Evolutionary conservation across 2,113 vertebrate genomes (phyloP), one percentile per base, ranked within the genome.

Genomic region (Porphyrio hochstetteri): DNA sequence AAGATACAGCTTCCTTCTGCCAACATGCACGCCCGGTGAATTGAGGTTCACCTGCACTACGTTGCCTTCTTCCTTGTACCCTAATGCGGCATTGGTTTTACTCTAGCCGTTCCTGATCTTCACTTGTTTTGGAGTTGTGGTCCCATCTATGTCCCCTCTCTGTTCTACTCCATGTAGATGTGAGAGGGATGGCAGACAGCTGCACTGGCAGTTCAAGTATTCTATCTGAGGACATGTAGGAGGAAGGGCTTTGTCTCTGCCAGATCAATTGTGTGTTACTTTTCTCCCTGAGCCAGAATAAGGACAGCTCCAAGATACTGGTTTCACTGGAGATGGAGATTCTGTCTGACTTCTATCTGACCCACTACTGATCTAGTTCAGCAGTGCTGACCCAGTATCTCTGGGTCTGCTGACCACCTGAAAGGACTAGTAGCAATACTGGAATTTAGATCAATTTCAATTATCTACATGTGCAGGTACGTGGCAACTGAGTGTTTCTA

Each of bases 151-250:
- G 16, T 50, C 4, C 23, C 35, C 16, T 11, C 9, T 69, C 40
- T 48, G 7, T 40, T 81, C 13, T 42, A 13, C 21, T 92, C 31
- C 13, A 14, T 0, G 0, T 59, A 14, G 6, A 5, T 88, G 28
- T 28, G 40, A 82, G 36, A 67, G 6, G 21, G 27, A 27, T 79
- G 48, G 21, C 15, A 78, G 33, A 38, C 10, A 75, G 16, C 6
- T 87, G 6, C 13, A 36, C 6, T 25, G 40, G 9, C 19, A 84
- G 29, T 38, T 85, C 38, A 75, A 36, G 36, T 50, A 13, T 2
- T 5, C 13, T 40, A 0, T 40, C 5, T 59, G 33, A 64, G 53
- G 25, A 42, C n/a, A 16, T 17, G 23, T 6, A 70, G 16, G 19
- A 69, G 24, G n/a, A 70, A 79, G 4, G 11, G 13, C 7, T 14